Evolutionary conservation across 2,113 vertebrate species (phyloP), one percentile per base, ranked within the genome.

Genomic region (Tympanuchus pallidicinctus): DNA sequence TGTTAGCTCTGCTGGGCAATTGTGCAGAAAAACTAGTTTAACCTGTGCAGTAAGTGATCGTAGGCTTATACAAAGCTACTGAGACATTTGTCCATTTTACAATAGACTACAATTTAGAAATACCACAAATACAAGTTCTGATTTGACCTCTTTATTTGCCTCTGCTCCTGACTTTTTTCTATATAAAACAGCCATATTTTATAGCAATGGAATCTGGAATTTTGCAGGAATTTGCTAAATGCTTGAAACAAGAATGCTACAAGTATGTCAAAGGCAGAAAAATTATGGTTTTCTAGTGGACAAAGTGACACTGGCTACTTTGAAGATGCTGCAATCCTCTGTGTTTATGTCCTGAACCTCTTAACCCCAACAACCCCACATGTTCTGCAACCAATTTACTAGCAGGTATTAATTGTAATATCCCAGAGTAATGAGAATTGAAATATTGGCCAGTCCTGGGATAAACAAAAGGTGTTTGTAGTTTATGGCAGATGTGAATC

Each of bases 11-110:
- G 69, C 70, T 70, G 74, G 75, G 71, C 86, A 92, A 93, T 85
- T 94, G 90, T 86, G 74, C 47, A 90, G 92, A 76, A 92, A 75
- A 84, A 71, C 34, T 43, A 50, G 52, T 94, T 92, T 88, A 94
- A 94, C 75, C 54, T 91, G 42, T 88, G 70, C 61, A 84, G 80
- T 72, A 94, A 94, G 75, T 82, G 59, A 82, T 88, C 5, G 4
- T 65, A 91, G 71, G 67, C 59, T 94, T 89, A 77, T 82, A 91
- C 64, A 93, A 93, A 69, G 70, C 92, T 96, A 70, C 54, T 36
- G 71, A 89, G 54, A 78, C 38, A 47, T 74, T 93, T 82, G 60
- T 92, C 64, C 56, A 11, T 82, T 94, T 96, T 95, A 92, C 84
- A 94, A 63, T 43, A 82, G 86, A 19, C 30, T 32, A 7, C 81